Percentiles rank a stretch among this genome's conserved stretches.
Evolutionary conservation across 2,888 invertebrate genomes (phyloP).

Genomic region (Leucoptera coffeella): DNA sequence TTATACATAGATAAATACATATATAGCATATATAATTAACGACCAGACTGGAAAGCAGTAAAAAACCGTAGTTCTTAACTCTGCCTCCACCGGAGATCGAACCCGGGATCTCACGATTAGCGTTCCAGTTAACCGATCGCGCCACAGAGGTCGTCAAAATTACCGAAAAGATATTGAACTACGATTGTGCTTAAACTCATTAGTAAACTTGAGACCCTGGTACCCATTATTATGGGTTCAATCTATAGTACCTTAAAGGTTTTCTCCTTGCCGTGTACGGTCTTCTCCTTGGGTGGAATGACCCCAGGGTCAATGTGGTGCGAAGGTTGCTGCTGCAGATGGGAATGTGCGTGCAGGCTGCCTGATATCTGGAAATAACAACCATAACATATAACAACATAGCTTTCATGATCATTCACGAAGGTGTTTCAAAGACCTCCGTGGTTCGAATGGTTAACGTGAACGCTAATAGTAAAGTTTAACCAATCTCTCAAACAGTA

Average conservation of each 20-base stretch:
- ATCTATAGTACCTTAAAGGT: slow-evolving; percentile 37
- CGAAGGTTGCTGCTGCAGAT: slow-evolving; percentile 32
- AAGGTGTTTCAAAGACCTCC: no score
- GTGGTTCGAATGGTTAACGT: no score
- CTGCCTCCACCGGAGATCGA: not conserved
- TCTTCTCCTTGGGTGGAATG: slow-evolving; percentile 39
- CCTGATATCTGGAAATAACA: slow-evolving; percentile 31
- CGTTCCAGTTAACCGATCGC: not conserved
- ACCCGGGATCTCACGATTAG: not conserved
- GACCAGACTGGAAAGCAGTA: no score
- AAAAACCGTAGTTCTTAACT: not conserved
- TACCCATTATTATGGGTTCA: no score
- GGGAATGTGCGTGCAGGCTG: slow-evolving; percentile 33
- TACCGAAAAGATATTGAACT: no score
- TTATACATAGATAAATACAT: not conserved
- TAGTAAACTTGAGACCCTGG: no score
- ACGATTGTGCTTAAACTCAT: no score
- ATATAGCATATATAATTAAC: not conserved
- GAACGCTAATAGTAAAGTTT: no score
- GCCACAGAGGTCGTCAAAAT: slow-evolving; percentile 1
- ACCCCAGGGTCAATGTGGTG: slow-evolving; percentile 31
- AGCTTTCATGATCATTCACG: no score
- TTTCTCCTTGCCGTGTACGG: slow-evolving; percentile 47
- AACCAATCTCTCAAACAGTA: no score
- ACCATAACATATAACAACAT: no score